Conservation (phyloP, 2,113 vertebrate genomes). For the Cranoglanis bouderius region DNA sequence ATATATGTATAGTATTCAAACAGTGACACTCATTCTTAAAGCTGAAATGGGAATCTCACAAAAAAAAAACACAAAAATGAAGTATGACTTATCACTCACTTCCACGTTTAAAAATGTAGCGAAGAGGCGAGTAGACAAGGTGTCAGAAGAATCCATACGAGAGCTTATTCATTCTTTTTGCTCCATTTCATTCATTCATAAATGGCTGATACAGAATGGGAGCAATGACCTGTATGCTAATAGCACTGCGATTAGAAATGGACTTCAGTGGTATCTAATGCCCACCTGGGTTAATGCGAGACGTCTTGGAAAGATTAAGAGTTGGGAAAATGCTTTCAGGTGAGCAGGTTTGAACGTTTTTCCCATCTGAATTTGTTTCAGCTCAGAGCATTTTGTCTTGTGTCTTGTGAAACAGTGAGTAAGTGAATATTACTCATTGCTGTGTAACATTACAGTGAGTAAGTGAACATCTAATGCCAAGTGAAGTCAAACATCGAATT, state of each 20-base stretch:
- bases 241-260: background rate
- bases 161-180: slow-evolving; percentile 10
- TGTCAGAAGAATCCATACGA: background rate
- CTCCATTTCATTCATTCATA: slow-evolving; percentile 20
- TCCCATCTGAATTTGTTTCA: background rate
- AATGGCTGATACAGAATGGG: slow-evolving; percentile 5
- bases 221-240: slow-evolving; percentile 34
- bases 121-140: background rate
- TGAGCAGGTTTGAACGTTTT: background rate
- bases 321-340: background rate
- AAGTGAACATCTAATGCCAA: background rate
- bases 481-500: background rate
- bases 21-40: background rate
- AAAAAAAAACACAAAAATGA: background rate
- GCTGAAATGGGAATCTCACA: background rate
- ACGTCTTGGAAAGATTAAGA: background rate
- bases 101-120: background rate
- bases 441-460: too few species aligned
- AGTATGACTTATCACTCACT: background rate
- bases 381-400: background rate
- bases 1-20: background rate
- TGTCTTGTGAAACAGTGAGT: background rate
- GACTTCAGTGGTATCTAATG: background rate
- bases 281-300: background rate
- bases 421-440: background rate